Evolutionary conservation across 2,888 invertebrate species (phyloP), one percentile per base, ranked within the genome.

Genomic region (Octonoba sinensis): DNA sequence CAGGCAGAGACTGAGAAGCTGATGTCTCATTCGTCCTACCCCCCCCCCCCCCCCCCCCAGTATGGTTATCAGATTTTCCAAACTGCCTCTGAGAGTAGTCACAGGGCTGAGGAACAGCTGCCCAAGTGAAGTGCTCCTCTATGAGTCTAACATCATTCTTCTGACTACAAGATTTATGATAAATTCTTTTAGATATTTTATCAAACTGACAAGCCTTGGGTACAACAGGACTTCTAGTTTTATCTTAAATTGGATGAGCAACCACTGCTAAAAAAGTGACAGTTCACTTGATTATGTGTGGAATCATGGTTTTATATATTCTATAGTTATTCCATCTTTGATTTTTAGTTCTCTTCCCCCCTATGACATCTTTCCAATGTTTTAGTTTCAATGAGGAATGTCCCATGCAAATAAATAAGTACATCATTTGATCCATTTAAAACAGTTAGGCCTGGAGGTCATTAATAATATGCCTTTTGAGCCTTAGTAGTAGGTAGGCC

Each of bases 241-340:
- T 20, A 47, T 76, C 36, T 59, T 76, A 44, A 56, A 76, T 47
- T 76, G 36, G 27, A 62, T 18, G 18, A 36, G 60, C 54, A 67
- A 57, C 24, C 36, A 69, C 0, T 2, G 27, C 20, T 16, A 65
- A 22, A 67, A 74, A 15, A 44, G 16, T n/a, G 49, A 49, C 27
- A 54, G 12, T 8, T 22, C 66, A 24, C 18, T 49, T 3, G 27
- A 36, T n/a, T 18, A 20, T 49, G 36, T 66, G 16, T 54, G 24
- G 27, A 66, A 51, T 13, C 11, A n/a, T 2, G 47, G 22, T 49
- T 66, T 66, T 66, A n/a, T n/a, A n/a, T n/a, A n/a, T n/a, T 6
- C 6, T 18, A 56, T 3, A 56, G 6, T 56, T 27, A 6, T 27
- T 27, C 27, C 27, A 3, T 3, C 3, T 2, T 3, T 6, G 3